Evolutionary conservation across 92 coral and sea anemone genomes (phyloP).

Genomic region (Umimayanthus kanabou): DNA sequence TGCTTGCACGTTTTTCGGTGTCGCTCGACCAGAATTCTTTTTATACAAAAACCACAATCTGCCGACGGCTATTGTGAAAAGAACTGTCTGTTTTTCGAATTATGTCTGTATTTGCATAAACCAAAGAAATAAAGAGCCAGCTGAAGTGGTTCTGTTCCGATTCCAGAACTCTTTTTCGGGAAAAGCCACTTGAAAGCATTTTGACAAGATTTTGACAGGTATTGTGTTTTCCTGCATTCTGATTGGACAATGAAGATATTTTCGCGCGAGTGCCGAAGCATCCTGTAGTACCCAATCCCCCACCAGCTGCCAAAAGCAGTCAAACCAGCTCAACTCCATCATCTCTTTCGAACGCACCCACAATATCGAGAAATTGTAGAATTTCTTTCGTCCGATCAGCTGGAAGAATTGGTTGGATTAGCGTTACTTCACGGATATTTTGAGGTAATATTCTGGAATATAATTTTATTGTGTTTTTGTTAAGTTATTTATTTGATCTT

Average conservation of each 20-base stretch:
- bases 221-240: slow-evolving; percentile 49
- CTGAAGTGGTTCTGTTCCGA: not conserved
- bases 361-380: slow-evolving; percentile 24
- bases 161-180: not conserved
- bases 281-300: slow-evolving; percentile 40
- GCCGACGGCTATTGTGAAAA: slow-evolving; percentile 1
- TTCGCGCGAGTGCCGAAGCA: slow-evolving; percentile 20
- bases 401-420: slow-evolving; percentile 18
- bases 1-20: not conserved
- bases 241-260: slow-evolving; percentile 63
- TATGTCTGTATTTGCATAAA: slow-evolving; percentile 25
- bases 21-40: not conserved
- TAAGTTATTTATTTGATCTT: not conserved
- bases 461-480: not conserved
- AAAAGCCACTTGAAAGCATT: slow-evolving; percentile 43
- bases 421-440: slow-evolving; percentile 4
- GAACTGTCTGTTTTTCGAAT: not conserved
- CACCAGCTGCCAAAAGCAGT: slow-evolving; percentile 41
- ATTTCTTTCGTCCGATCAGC: not conserved
- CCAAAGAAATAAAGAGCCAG: slow-evolving; percentile 1
- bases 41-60: slow-evolving; percentile 7
- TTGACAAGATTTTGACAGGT: slow-evolving; percentile 58
- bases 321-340: slow-evolving; percentile 34
- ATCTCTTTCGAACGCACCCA: slow-evolving; percentile 41
- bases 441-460: not conserved